Evolutionary conservation across 1,140 invertebrate genomes (phyloP), one percentile per base, ranked within the genome.

Genomic region (Aphaenogaster rudis): DNA sequence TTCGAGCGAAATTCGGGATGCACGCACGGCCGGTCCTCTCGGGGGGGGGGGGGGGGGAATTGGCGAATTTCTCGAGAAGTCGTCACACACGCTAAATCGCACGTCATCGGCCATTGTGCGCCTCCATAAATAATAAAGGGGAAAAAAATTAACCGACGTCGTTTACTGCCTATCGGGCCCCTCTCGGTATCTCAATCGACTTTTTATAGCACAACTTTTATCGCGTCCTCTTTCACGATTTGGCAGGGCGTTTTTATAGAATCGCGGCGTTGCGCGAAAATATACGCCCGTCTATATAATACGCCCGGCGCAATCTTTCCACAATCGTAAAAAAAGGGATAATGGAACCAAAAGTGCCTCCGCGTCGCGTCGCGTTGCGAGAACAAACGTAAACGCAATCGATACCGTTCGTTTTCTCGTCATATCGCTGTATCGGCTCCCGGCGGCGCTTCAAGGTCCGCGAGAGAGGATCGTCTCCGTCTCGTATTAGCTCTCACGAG

Each of bases 121-220:
- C 48, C 39, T 21, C 54, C 36, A 48, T 82, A 84, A 84, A 81
- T 71, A 71, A 81, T 81, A 57, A 84, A 76, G 28, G 67, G 69
- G 64, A 54, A 76, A 76, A 71, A 61, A 84, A 84, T 84, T 84
- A 84, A 84, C 52, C 69, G 69, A 74, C 17, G 67, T 82, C 80
- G 80, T 84, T 84, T 76, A 76, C 69, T 74, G 69, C 54, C 80
- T 72, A 72, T 82, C 66, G 79, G 39, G 8, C 33, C 36, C 52
- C 78, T 48, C 67, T 63, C 54, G 66, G 42, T 84, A 84, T 76
- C 78, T 81, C 80, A 61, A 84, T 84, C 39, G 80, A 63, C 80
- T 84, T 84, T 84, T 84, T 84, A 84, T 84, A 84, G 80, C 69
- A 45, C 69, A 81, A 74, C 69, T 84, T 84, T 84, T 84, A 84